Base-by-base conservation (phyloP, 2,113 vertebrate species). In the Micromys minutus region DNA sequence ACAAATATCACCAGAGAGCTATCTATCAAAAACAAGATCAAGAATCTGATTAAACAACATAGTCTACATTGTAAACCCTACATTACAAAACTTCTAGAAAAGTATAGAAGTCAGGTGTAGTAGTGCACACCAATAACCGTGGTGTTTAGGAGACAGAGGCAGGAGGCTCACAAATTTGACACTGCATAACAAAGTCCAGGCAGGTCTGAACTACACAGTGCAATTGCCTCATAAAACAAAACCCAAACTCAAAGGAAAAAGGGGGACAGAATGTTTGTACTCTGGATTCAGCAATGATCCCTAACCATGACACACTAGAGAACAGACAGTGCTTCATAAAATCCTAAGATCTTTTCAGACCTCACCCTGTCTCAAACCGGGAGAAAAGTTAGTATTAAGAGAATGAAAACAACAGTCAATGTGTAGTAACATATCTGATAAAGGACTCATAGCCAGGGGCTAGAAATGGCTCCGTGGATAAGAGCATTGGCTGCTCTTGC, bases 21-120 rank as follows among this genome's bases (percentile, higher is more conserved):
- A 7, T 47, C 42, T 76, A 47, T 76, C 47, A 77, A 77, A 77
- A 34, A 34, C 16, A 77, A 77, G 50, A 52, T 7, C 29, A 52
- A 83, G n/a, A 63, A 24, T 84, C 11, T 17, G 26, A 84, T 61
- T 84, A 84, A 17, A 29, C 26, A 61, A 57, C 24, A 42, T 39
- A 42, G 57, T 69, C 39, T 71, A 92, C 93, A 96, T 34, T 39
- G 4, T 65, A 87, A 89, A 90, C 10, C 12, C 39, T 79, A 79
- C 55, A 92, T 39, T 94, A 87, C 24, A 87, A 87, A 90, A 96
- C 24, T 81, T 81, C 36, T 69, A 50, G 29, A 50, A n/a, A n/a
- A n/a, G n/a, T 50, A 77, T 34, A 77, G 75, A 52, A 77, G 29
- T 16, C 47, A 50, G 22, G 15, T 15, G 50, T 77, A 12, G 29